Evolutionary conservation across 2,888 invertebrate species (phyloP).

Genomic region (Xestia rhomboidea): DNA sequence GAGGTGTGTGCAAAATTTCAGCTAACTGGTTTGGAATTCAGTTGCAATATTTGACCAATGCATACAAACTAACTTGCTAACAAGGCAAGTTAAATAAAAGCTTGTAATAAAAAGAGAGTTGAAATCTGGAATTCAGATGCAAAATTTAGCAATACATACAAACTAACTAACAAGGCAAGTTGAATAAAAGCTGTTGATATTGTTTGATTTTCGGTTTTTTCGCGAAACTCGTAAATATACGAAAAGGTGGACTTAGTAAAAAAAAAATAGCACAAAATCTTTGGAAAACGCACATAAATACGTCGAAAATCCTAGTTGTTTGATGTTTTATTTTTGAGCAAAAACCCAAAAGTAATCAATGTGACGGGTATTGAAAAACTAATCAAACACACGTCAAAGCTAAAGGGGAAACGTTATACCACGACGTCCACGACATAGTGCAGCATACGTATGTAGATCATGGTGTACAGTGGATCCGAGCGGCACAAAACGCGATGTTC

Average conservation of each 20-base stretch:
- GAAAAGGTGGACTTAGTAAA: background rate
- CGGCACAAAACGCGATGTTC: background rate
- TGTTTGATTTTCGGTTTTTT: background rate
- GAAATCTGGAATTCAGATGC: background rate
- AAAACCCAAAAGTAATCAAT: background rate
- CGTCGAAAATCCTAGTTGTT: background rate
- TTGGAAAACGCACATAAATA: background rate
- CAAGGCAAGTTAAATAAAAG: no score
- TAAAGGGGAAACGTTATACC: background rate
- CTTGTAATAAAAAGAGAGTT: no score
- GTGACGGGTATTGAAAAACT: background rate
- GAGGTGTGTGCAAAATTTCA: background rate
- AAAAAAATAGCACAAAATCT: background rate
- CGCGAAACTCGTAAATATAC: background rate
- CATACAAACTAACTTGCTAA: background rate
- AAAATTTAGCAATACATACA: background rate
- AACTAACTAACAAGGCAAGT: background rate
- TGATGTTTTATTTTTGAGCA: background rate
- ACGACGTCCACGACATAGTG: background rate
- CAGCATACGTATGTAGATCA: background rate
- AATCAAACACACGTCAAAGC: background rate
- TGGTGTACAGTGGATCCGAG: background rate
- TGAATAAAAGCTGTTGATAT: no score
- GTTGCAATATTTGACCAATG: background rate
- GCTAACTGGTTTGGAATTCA: background rate